Conservation (phyloP, 2,888 invertebrate species). For the Lampropteryx suffumata region DNA sequence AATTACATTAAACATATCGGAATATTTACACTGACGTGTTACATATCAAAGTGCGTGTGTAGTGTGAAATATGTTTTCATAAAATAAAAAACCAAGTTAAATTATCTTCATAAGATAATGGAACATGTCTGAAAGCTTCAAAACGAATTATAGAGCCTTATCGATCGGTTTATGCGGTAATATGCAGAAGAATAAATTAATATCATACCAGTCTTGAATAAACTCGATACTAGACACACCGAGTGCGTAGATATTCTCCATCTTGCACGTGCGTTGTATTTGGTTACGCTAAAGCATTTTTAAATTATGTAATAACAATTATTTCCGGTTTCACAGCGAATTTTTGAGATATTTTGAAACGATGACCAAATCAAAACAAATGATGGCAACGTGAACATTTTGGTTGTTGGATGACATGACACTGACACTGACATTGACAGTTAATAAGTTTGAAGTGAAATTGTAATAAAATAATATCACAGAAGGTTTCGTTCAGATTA, state of each 20-base stretch:
- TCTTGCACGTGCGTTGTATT: slow-evolving; percentile 31
- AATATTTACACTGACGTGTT: too few species aligned
- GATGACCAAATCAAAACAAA: slow-evolving; percentile 26
- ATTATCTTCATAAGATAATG: too few species aligned
- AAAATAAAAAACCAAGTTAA: too few species aligned
- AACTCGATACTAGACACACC: slow-evolving; percentile 60
- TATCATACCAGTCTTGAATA: slow-evolving; percentile 58
- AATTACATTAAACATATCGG: too few species aligned
- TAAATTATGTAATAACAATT: slow-evolving; percentile 18
- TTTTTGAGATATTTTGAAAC: slow-evolving; percentile 23
- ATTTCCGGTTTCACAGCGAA: slow-evolving; percentile 11
- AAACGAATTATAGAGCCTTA: background rate
- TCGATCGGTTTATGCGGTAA: slow-evolving; percentile 7
- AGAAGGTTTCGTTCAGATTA: background rate
- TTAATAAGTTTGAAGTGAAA: too few species aligned
- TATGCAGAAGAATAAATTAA: slow-evolving; percentile 26
- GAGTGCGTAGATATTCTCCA: slow-evolving; percentile 67
- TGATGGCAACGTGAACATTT: too few species aligned
- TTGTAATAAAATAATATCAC: background rate
- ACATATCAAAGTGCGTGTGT: too few species aligned
- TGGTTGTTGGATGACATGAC: too few species aligned
- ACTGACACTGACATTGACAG: slow-evolving; percentile 2
- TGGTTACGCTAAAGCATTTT: slow-evolving; percentile 28
- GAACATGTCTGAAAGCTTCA: background rate
- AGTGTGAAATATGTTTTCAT: too few species aligned